Percentiles rank a stretch among this genome's conserved stretches.
phyloP scores from a whole-genome alignment of 2,888 invertebrate genomes.

The Anaspis maculata region DNA sequence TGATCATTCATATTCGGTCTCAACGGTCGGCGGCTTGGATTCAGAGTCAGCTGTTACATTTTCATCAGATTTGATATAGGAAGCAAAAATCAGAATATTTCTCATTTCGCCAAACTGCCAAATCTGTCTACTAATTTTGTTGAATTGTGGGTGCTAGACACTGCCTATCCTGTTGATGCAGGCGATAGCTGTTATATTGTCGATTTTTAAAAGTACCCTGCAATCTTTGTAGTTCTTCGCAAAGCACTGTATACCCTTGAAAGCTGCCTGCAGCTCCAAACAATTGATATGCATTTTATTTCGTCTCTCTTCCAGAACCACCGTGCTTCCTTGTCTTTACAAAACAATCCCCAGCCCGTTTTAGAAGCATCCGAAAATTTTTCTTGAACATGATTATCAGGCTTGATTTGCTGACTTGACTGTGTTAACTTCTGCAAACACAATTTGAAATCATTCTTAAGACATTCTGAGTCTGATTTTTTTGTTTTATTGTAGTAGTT shows the following conservation, averaged over 20 bases:
- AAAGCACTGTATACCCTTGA: slow-evolving; percentile 4
- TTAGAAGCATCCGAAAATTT: slow-evolving; percentile 5
- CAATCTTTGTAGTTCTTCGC: slow-evolving; percentile 3
- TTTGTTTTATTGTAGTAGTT: slow-evolving; percentile 8
- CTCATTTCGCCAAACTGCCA: slow-evolving; percentile 21
- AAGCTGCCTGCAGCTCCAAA: slow-evolving; percentile 4
- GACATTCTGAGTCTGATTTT: neutral
- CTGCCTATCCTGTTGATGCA: slow-evolving; percentile 21
- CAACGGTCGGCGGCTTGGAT: slow-evolving; percentile 4
- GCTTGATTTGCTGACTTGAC: neutral
- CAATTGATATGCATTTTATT: slow-evolving; percentile 3
- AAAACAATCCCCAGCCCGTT: slow-evolving; percentile 4
- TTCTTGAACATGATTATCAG: neutral
- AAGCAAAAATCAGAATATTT: slow-evolving; percentile 17
- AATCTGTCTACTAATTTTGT: slow-evolving; percentile 18
- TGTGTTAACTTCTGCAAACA: neutral
- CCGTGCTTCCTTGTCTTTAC: neutral
- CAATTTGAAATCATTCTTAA: slow-evolving; percentile 1
- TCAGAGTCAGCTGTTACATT: slow-evolving; percentile 1
- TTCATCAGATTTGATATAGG: slow-evolving; percentile 19
- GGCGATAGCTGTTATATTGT: slow-evolving; percentile 21
- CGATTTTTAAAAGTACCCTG: slow-evolving; percentile 19
- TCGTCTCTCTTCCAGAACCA: slow-evolving; percentile 1
- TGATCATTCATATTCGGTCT: slow-evolving; percentile 10
- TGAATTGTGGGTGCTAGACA: slow-evolving; percentile 15